Evolutionary conservation across 2,113 vertebrate genomes (phyloP).

Genomic region (Glareola pratincola): DNA sequence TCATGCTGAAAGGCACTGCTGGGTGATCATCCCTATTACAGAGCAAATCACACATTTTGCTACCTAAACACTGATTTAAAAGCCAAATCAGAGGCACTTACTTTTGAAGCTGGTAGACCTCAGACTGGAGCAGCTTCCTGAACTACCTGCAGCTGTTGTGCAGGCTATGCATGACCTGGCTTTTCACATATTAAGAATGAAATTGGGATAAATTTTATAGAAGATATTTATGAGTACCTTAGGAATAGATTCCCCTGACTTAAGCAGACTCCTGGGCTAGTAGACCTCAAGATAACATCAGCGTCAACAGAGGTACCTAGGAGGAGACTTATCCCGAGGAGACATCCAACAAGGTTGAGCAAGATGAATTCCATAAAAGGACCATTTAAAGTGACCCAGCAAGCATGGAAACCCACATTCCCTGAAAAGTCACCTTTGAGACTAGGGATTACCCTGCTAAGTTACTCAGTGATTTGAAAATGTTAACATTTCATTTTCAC

Average conservation of each 20-base stretch:
- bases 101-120: not conserved
- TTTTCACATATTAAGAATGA: not conserved
- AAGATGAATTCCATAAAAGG: not conserved
- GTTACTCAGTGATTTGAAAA: conserved; percentile 17
- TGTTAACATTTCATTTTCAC: conserved; percentile 9
- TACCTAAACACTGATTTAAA: not conserved
- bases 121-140: not conserved
- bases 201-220: not conserved
- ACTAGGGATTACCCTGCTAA: not conserved
- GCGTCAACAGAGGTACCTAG: not conserved
- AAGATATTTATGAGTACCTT: not conserved
- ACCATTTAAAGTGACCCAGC: not conserved
- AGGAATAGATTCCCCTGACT: not conserved
- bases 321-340: not conserved
- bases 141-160: not conserved
- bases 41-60: not conserved
- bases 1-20: not conserved
- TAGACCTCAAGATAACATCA: not conserved
- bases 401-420: not conserved
- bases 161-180: not conserved
- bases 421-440: not conserved
- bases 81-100: not conserved
- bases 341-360: not conserved
- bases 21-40: not conserved
- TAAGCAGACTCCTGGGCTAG: not conserved